Base-by-base conservation (phyloP, 2,888 invertebrate genomes). In the Ferdinandea cuprea region DNA sequence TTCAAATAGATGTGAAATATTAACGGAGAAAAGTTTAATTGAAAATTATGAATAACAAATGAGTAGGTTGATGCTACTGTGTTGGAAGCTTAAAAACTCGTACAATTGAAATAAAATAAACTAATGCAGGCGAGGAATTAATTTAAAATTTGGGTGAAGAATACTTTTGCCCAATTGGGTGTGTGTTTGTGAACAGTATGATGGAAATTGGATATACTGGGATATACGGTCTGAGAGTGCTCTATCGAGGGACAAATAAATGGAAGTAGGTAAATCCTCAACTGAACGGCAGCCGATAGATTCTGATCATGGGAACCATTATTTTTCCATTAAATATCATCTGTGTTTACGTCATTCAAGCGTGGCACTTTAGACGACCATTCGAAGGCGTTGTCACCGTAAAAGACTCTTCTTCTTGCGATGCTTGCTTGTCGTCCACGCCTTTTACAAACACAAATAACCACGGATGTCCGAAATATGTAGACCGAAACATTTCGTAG, bases 1-100 rank as follows among this genome's bases (percentile, higher is more conserved):
- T 48, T 66, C 44, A 35, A 9, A 32, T 15, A n/a, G 44, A 46
- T 52, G 32, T 28, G 30, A 32, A 48, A 32, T 48, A 13, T 37
- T 17, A 11, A 42, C 25, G 35, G 15, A 37, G 15, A 37, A 32
- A 72, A 79, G 59, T 79, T 73, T 73, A 73, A 79, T 79, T 61
- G 54, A 79, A 68, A 73, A 79, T 79, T 65, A 61, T 79, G 73
- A 79, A 79, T 66, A 66, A 68, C 68, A 79, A 79, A 73, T 61
- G 72, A 73, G 25, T 59, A 37, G 58, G 25, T 21, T 25, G 25
- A 25, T 25, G 63, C 42, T 42, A 35, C 37, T 35, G 13, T 35
- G 13, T 7, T 4, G 40, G 13, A 9, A 37, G 66, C 59, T 68
- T 66, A 58, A 19, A 13, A 44, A 59, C 25, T 66, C 32, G 0